These are phyloP conservation scores for Nemurella pictetii DNA, from an alignment of 2,888 invertebrate species.

Conservation along the genomic window DNA sequence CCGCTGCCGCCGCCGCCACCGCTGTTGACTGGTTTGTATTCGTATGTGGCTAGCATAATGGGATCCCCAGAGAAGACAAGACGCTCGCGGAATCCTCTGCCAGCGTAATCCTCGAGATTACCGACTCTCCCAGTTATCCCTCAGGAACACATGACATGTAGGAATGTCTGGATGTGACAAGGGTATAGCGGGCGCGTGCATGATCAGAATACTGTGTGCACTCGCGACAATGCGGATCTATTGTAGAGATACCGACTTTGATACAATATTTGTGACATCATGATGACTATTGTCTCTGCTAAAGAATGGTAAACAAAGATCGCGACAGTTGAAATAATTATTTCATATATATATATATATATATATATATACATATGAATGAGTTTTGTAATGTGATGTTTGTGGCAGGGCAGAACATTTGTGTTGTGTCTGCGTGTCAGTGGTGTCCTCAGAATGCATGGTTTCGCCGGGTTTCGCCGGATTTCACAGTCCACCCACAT, in stretches of 20 bases:
- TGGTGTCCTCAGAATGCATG: not conserved
- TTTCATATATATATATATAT: not conserved
- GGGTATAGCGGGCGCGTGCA: not conserved
- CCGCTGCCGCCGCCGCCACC: no score
- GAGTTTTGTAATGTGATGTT: not conserved
- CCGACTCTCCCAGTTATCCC: slow-evolving; percentile 26
- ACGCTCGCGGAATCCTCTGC: not conserved
- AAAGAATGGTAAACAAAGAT: slow-evolving; percentile 1
- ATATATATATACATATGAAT: not conserved
- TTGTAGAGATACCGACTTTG: not conserved
- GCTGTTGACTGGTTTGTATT: not conserved
- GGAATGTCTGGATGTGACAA: slow-evolving; percentile 30
- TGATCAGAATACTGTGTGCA: not conserved
- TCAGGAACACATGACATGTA: slow-evolving; percentile 18
- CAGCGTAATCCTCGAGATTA: slow-evolving; percentile 22
- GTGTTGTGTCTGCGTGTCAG: not conserved
- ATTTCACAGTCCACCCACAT: not conserved
- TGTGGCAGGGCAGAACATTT: not conserved
- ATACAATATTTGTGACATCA: slow-evolving; percentile 3
- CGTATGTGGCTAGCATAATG: slow-evolving; percentile 14
- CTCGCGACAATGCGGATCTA: not conserved
- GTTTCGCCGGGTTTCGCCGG: no score
- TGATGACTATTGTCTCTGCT: not conserved
- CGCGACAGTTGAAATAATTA: not conserved
- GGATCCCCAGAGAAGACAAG: slow-evolving; percentile 11